phyloP scores from a whole-genome alignment of 2,888 invertebrate species.

The Andrena bucephala region DNA sequence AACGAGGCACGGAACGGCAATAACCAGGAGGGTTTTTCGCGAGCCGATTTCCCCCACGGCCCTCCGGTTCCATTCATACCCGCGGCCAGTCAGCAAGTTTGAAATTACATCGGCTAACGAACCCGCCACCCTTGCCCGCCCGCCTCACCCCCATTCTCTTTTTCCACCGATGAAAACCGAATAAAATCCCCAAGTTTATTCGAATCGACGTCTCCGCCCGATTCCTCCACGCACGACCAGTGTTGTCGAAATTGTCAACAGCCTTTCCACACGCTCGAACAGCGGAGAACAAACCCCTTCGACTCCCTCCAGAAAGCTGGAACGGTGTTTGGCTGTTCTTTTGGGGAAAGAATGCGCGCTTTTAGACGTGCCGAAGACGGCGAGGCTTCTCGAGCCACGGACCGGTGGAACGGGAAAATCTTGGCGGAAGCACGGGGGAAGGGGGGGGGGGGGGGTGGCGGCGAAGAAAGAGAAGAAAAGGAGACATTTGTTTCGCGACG shows the following conservation, averaged over 20 bases:
- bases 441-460: neutral
- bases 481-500: constrained; percentile 55
- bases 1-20: constrained; percentile 53
- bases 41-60: constrained; percentile 48
- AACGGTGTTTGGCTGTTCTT: constrained; percentile 15
- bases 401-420: constrained; percentile 21
- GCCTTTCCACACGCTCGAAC: neutral
- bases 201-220: constrained; percentile 27
- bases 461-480: constrained; percentile 11
- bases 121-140: constrained; percentile 51
- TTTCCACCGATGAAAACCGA: constrained; percentile 36
- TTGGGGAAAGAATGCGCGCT: constrained; percentile 11
- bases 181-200: constrained; percentile 41
- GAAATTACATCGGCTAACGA: constrained; percentile 78
- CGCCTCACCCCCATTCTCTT: constrained; percentile 30
- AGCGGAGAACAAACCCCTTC: neutral
- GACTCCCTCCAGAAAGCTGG: neutral
- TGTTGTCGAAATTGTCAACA: constrained; percentile 36
- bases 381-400: constrained; percentile 6
- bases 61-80: constrained; percentile 72
- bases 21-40: constrained; percentile 63
- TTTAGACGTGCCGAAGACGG: constrained; percentile 6
- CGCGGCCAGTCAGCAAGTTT: constrained; percentile 75
- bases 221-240: neutral
- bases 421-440: constrained; percentile 17